Evolutionary conservation across 1,140 invertebrate genomes (phyloP).

Genomic region (Neuroterus valhalla): DNA sequence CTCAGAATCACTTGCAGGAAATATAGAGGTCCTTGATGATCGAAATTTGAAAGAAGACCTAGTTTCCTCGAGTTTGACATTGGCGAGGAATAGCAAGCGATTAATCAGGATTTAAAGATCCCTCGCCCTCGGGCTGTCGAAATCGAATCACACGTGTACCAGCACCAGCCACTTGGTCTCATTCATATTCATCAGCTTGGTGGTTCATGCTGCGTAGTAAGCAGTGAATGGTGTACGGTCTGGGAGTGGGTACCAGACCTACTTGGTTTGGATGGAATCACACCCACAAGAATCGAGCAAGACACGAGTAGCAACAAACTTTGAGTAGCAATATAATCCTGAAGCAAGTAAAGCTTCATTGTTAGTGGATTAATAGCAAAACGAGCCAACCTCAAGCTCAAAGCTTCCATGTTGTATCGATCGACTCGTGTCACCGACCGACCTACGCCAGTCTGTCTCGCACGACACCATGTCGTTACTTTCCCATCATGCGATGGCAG

Average conservation of each 20-base stretch:
- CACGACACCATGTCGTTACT: constrained; percentile 13
- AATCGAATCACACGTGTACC: not conserved
- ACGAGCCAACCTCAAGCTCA: constrained; percentile 35
- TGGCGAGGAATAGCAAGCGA: not conserved
- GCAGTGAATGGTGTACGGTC: not conserved
- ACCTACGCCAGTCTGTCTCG: constrained; percentile 34
- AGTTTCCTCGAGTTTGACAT: not conserved
- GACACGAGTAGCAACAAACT: too few species aligned
- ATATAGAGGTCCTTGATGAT: too few species aligned
- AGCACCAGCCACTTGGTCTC: not conserved
- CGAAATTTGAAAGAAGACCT: too few species aligned
- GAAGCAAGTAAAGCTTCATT: not conserved
- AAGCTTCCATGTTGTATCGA: constrained; percentile 42
- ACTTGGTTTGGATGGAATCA: constrained; percentile 9
- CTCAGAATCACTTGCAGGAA: too few species aligned
- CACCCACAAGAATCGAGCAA: constrained; percentile 15
- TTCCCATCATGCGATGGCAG: not conserved
- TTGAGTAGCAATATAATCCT: not conserved
- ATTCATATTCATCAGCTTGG: constrained; percentile 15
- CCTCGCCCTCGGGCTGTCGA: not conserved
- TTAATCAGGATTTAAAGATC: not conserved
- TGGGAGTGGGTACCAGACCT: not conserved
- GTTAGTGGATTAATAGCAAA: not conserved
- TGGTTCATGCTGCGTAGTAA: not conserved
- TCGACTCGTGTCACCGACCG: constrained; percentile 63